Conservation (phyloP, 2,797 vertebrate genomes). For the Halcyon chelicuti region DNA sequence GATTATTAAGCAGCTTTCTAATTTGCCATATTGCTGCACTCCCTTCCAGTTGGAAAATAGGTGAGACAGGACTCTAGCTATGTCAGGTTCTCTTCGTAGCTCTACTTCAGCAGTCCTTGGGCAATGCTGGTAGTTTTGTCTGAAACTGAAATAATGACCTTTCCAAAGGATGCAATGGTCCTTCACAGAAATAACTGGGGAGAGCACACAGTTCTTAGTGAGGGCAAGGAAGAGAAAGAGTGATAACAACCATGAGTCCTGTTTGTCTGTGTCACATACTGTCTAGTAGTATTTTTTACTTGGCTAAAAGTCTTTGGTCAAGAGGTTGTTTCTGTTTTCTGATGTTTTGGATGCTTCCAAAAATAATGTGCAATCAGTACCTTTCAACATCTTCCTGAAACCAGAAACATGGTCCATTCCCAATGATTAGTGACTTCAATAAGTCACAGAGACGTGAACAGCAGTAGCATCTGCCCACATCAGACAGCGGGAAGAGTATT, state of each 20-base stretch:
- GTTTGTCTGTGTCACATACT: neutral
- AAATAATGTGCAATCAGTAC: neutral
- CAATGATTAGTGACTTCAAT: neutral
- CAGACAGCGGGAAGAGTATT: neutral
- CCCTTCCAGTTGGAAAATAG: neutral
- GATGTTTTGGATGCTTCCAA: neutral
- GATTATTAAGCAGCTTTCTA: neutral
- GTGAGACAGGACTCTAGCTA: neutral
- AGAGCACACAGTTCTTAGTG: neutral
- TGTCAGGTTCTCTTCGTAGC: neutral
- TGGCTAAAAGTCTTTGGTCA: neutral
- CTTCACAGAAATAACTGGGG: neutral
- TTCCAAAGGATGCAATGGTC: neutral
- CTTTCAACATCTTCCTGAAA: neutral
- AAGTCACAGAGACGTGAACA: neutral
- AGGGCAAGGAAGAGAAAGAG: neutral
- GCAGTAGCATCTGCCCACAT: neutral
- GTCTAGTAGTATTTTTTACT: neutral
- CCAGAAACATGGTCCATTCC: neutral
- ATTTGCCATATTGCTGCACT: neutral
- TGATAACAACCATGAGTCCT: neutral
- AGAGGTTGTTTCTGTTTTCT: neutral
- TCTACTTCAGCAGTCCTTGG: neutral
- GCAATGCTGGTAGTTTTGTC: neutral
- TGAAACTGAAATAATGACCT: neutral